Evolutionary conservation across 1,140 invertebrate genomes (phyloP), one percentile per base, ranked within the genome.

Genomic region (Grapholita molesta): DNA sequence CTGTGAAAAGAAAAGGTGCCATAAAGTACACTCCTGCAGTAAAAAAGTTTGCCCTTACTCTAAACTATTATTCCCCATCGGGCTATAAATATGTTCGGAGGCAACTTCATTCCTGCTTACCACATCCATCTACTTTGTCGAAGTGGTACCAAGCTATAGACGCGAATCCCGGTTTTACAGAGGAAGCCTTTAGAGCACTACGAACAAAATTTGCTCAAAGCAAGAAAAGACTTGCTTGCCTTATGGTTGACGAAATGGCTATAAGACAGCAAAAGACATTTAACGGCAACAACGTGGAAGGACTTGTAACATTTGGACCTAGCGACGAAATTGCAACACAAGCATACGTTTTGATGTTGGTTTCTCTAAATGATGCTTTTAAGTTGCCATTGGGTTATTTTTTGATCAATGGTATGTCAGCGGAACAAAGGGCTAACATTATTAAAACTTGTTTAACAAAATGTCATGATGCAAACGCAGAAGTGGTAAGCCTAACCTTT

Each of bases 401-500:
- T 65, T 38, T 71, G 2, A 48, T 57, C 4, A 30, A 68, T 53
- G 57, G 66, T 5, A 9, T 71, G 21, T 18, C 53, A 12, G 53
- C 55, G 5, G 57, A 66, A 64, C 25, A 74, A 69, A 73, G 72
- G 35, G 72, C 72, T 32, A 71, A 57, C 53, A 4, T 83, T 30
- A 32, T 82, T 0, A 69, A 70, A 23, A 69, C 67, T 18, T 73
- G 70, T 57, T 57, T 83, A 48, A 42, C n/a, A 71, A 30, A 61
- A 52, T 7, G 76, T 28, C 38, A 78, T 69, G 69, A 78, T n/a
- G n/a, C n/a, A n/a, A n/a, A n/a, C n/a, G 71, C 77, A 33, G 68
- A 70, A 25, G 68, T 87, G 48, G 69, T 69, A 15, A 76, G 72
- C 5, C 0, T 83, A 11, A 83, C 83, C 21, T 84, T 79, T 67